Conservation (phyloP, 2,888 invertebrate species). For the Agriopis aurantiaria region DNA sequence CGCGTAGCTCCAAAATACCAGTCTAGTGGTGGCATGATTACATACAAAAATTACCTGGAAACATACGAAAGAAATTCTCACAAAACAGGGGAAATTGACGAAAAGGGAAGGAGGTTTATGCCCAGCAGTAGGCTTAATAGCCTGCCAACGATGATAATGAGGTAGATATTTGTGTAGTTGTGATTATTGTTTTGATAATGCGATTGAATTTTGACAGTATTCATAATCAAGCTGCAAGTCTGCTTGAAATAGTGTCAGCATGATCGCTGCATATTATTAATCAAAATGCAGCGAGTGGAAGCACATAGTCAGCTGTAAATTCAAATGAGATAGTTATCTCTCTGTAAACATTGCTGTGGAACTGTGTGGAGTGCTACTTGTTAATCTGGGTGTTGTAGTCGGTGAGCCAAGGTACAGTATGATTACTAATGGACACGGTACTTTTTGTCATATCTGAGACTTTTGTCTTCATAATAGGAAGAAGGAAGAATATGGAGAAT, state of each 20-base stretch:
- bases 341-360: constrained; percentile 15
- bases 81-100: no score
- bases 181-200: neutral
- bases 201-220: neutral
- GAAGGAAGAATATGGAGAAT: no score
- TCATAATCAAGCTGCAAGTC: neutral
- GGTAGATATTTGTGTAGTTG: neutral
- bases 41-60: no score
- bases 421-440: neutral
- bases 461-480: neutral
- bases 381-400: constrained; percentile 12
- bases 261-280: constrained; percentile 17
- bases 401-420: neutral
- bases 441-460: neutral
- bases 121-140: no score
- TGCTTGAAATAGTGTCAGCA: neutral
- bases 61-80: no score
- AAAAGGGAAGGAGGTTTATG: no score
- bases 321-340: constrained; percentile 21
- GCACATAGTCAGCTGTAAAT: constrained; percentile 8
- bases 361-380: constrained; percentile 15
- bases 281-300: constrained; percentile 11
- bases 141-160: no score
- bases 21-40: no score
- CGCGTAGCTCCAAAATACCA: no score